These are phyloP conservation scores for Podotricha telesiphe DNA, from an alignment of 2,888 invertebrate species.

Conservation along the genomic window DNA sequence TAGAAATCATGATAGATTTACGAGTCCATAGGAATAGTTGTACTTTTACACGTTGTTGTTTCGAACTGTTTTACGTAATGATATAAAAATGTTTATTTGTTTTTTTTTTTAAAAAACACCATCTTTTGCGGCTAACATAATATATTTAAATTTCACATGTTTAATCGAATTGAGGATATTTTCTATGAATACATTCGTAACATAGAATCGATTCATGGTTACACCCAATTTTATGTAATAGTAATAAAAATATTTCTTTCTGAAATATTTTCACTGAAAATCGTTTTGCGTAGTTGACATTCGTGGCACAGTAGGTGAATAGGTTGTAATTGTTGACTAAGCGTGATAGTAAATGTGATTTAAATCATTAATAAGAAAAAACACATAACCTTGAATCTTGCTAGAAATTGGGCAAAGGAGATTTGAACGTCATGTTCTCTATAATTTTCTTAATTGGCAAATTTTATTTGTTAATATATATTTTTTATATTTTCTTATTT, in stretches of 20 bases:
- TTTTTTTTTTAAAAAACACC: not conserved
- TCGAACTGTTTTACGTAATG: constrained; percentile 5
- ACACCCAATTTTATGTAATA: not conserved
- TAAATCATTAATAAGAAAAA: no score
- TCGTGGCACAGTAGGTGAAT: no score
- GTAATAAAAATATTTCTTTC: not conserved
- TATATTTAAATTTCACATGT: not conserved
- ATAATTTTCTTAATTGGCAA: no score
- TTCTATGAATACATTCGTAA: not conserved
- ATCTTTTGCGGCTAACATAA: not conserved
- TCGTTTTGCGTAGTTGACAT: no score
- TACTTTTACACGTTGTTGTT: not conserved
- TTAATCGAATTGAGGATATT: not conserved
- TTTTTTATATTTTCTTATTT: not conserved
- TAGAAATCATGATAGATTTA: constrained; percentile 27
- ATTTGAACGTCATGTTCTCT: no score
- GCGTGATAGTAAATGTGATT: no score
- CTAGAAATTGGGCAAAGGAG: no score
- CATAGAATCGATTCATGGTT: not conserved
- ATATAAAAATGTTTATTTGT: not conserved
- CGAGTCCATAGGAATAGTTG: constrained; percentile 8
- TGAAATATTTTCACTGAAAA: no score
- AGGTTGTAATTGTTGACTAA: no score
- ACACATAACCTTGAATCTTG: no score
- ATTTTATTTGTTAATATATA: no score